A percentile compares a stretch with the other conserved stretches of the same genome.
These are phyloP conservation scores for Chamaea fasciata DNA, from an alignment of 2,113 vertebrate species.

Conservation along the genomic window DNA sequence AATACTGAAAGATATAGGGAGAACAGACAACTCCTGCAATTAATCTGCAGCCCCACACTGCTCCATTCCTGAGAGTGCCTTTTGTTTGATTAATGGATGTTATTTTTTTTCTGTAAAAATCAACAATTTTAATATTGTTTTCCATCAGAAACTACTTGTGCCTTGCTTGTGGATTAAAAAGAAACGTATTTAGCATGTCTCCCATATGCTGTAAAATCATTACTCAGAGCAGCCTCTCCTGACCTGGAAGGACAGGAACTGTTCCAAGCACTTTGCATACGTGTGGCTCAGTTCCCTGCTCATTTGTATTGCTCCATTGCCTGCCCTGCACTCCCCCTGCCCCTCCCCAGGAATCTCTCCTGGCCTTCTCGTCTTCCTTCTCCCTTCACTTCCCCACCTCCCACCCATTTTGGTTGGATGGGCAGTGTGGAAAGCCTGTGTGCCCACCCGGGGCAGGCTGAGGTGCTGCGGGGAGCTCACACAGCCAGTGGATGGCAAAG, in stretches of 20 bases:
- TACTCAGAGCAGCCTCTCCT: conserved; percentile 4
- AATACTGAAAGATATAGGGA: background rate
- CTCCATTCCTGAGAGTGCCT: background rate
- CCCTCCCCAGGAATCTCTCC: background rate
- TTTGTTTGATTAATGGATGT: conserved; percentile 46
- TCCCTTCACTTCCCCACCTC: background rate
- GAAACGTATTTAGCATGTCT: background rate
- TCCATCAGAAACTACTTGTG: background rate
- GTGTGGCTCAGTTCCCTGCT: accelerated
- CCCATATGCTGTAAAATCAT: background rate
- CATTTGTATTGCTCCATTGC: accelerated
- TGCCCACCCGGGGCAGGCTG: background rate
- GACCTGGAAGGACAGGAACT: background rate
- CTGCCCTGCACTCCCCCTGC: background rate
- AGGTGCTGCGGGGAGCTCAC: background rate
- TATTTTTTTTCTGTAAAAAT: conserved; percentile 5
- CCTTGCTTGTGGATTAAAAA: conserved; percentile 5
- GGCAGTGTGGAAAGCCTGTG: background rate
- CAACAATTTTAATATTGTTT: conserved; percentile 26
- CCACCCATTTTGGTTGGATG: accelerated
- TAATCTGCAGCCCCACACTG: background rate
- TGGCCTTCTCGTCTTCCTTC: background rate
- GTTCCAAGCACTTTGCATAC: accelerated
- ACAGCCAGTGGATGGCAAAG: accelerated
- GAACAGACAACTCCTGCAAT: background rate